phyloP scores from a whole-genome alignment of 2,797 vertebrate genomes.

The Hipposideros larvatus region DNA sequence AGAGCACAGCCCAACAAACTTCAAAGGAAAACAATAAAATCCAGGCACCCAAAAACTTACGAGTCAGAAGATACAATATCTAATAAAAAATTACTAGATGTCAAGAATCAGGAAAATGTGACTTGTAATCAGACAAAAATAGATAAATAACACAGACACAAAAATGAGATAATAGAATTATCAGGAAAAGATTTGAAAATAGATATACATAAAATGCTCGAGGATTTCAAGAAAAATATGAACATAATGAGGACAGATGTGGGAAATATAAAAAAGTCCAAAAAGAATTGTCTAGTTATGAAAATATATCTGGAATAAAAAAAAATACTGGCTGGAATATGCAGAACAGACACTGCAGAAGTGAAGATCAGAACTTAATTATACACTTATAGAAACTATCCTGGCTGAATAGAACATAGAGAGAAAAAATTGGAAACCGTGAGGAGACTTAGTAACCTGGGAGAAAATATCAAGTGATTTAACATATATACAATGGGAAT shows the following conservation, averaged over 20 bases:
- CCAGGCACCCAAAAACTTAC: background rate
- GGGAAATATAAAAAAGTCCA: background rate
- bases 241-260: background rate
- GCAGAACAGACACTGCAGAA: background rate
- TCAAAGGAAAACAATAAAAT: background rate
- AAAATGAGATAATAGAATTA: background rate
- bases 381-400: background rate
- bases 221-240: background rate
- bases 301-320: slow-evolving; percentile 6
- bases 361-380: background rate
- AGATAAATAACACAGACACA: background rate
- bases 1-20: background rate
- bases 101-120: slow-evolving; percentile 22
- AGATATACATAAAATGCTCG: background rate
- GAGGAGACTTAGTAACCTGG: background rate
- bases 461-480: background rate
- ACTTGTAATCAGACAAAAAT: background rate
- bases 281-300: background rate
- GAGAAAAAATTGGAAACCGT: background rate
- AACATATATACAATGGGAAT: background rate
- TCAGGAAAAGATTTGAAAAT: background rate
- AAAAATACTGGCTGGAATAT: background rate
- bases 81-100: background rate
- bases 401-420: background rate
- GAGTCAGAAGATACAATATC: background rate